phyloP scores from a whole-genome alignment of 2,888 invertebrate species.

The Tinea semifulvella region DNA sequence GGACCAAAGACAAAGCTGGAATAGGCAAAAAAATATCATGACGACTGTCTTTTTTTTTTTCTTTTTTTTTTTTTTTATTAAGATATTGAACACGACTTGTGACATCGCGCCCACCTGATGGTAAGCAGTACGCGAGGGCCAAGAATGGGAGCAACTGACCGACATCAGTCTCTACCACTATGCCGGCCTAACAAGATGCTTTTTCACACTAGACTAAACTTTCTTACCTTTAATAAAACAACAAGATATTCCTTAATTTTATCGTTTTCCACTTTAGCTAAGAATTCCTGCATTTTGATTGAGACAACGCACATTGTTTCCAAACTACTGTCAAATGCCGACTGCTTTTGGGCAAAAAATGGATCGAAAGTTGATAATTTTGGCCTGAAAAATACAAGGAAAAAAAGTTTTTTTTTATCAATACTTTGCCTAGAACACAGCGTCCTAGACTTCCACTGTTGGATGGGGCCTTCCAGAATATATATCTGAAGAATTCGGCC shows the following conservation, averaged over 20 bases:
- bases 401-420: too few species aligned
- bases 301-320: constrained; percentile 62
- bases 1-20: constrained; percentile 87
- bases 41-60: too few species aligned
- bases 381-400: constrained; percentile 54
- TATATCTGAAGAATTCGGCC: too few species aligned
- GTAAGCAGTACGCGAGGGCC: too few species aligned
- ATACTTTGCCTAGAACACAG: too few species aligned
- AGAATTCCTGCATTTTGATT: constrained; percentile 36
- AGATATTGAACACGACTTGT: too few species aligned
- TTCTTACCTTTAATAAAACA: constrained; percentile 63
- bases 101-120: too few species aligned
- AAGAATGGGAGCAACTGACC: too few species aligned
- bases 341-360: constrained; percentile 78
- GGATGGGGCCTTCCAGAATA: too few species aligned
- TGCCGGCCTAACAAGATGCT: too few species aligned
- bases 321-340: constrained; percentile 62
- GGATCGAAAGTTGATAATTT: constrained; percentile 75
- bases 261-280: constrained; percentile 33
- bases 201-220: not conserved
- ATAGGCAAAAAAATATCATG: constrained; percentile 19
- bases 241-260: constrained; percentile 59
- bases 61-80: constrained; percentile 12
- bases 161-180: too few species aligned
- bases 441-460: too few species aligned